Conservation (phyloP, 2,113 vertebrate species). For the Syngnathus scovelli region DNA sequence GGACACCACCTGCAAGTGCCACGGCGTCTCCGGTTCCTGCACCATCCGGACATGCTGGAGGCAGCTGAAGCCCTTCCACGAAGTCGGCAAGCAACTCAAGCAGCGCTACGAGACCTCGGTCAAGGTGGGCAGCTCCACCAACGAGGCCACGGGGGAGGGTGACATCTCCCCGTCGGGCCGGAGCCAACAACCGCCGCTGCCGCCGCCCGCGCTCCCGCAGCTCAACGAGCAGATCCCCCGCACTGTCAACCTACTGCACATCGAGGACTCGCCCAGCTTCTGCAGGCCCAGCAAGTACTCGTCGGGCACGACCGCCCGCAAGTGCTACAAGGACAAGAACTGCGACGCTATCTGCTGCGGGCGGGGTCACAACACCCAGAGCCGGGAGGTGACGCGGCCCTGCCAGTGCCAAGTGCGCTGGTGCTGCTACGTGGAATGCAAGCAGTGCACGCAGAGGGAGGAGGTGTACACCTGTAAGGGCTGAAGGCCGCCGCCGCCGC, state of each 20-base stretch:
- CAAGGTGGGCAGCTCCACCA: constrained; percentile 92
- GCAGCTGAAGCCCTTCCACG: constrained; percentile 93
- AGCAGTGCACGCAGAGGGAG: constrained; percentile 94
- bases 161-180: constrained; percentile 83
- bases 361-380: constrained; percentile 95
- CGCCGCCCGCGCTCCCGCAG: constrained; percentile 56
- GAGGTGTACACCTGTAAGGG: constrained; percentile 98
- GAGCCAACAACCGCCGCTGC: constrained; percentile 43
- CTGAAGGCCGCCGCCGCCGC: constrained; percentile 47
- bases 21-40: constrained; percentile 93
- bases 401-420: constrained; percentile 98
- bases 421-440: constrained; percentile 99
- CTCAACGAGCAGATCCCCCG: constrained; percentile 84
- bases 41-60: constrained; percentile 96
- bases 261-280: constrained; percentile 97
- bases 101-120: constrained; percentile 89
- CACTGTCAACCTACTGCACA: constrained; percentile 90
- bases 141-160: constrained; percentile 89
- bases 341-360: constrained; percentile 97
- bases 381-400: constrained; percentile 87
- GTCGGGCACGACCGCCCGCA: constrained; percentile 82
- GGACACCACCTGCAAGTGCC: constrained; percentile 97
- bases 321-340: constrained; percentile 98
- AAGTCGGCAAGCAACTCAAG: constrained; percentile 93
- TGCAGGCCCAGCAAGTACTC: constrained; percentile 90